phyloP scores from a whole-genome alignment of 2,888 invertebrate species.

The Fragum whitleyi region DNA sequence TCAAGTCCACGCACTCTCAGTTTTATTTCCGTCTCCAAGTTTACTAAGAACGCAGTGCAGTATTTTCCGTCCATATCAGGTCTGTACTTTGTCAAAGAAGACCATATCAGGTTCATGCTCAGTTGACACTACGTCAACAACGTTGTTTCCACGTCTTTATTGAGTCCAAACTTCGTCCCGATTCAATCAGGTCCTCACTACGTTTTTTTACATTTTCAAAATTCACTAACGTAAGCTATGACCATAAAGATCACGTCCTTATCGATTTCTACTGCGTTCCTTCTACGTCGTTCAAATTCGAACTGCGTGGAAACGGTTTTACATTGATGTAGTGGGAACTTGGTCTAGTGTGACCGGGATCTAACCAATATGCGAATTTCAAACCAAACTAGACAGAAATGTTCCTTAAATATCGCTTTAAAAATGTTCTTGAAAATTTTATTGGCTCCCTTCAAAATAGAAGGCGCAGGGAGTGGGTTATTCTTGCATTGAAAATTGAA shows the following conservation, averaged over 20 bases:
- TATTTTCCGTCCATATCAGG: not conserved
- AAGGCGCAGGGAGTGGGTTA: no score
- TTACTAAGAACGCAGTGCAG: no score
- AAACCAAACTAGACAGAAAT: no score
- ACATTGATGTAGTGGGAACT: not conserved
- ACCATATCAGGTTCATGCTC: conserved; percentile 14
- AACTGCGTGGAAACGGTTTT: not conserved
- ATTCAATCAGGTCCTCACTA: not conserved
- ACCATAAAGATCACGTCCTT: not conserved
- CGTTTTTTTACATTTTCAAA: not conserved
- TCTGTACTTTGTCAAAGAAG: conserved; percentile 9
- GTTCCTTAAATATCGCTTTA: no score
- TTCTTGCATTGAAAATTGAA: no score
- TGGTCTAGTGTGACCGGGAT: not conserved
- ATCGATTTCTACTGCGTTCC: conserved; percentile 5
- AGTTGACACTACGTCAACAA: not conserved
- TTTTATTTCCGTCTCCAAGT: no score
- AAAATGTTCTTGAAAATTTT: no score
- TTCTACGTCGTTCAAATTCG: not conserved
- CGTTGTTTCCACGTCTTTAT: not conserved
- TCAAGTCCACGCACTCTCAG: no score
- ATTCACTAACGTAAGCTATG: not conserved
- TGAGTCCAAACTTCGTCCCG: not conserved
- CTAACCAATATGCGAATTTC: no score
- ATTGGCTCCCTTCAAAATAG: no score